phyloP scores from a whole-genome alignment of 2,888 invertebrate species.

The Athalia circularis region DNA sequence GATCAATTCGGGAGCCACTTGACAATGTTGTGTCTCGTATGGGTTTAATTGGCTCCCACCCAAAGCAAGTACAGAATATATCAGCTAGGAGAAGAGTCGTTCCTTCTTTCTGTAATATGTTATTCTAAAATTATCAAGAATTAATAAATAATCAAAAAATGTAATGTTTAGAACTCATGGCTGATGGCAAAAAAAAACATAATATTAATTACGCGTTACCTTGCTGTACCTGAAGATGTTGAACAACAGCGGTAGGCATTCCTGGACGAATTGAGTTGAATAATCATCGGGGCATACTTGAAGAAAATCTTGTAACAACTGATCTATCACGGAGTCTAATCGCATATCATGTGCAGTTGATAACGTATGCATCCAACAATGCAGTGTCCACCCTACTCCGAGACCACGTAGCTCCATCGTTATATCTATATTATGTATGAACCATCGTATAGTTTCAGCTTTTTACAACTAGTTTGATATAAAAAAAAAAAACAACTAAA shows the following conservation, averaged over 20 bases:
- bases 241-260: slow-evolving; percentile 91
- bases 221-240: slow-evolving; percentile 94
- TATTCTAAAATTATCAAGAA: slow-evolving; percentile 27
- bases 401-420: slow-evolving; percentile 90
- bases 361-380: slow-evolving; percentile 94
- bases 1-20: slow-evolving; percentile 88
- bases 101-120: slow-evolving; percentile 84
- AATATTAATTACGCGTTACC: slow-evolving; percentile 73
- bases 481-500: neutral
- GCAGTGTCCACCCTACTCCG: slow-evolving; percentile 93
- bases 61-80: slow-evolving; percentile 92
- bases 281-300: slow-evolving; percentile 94
- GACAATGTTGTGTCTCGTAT: slow-evolving; percentile 82
- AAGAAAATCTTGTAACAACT: slow-evolving; percentile 90
- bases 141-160: neutral
- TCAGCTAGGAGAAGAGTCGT: slow-evolving; percentile 91
- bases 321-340: slow-evolving; percentile 90
- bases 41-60: slow-evolving; percentile 88
- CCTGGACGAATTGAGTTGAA: slow-evolving; percentile 91
- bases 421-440: slow-evolving; percentile 79
- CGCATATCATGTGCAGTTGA: slow-evolving; percentile 90
- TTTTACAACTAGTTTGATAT: slow-evolving; percentile 29
- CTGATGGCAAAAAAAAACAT: slow-evolving; percentile 28
- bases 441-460: neutral
- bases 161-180: neutral